Evolutionary conservation across 2,113 vertebrate genomes (phyloP), one percentile per base, ranked within the genome.

Genomic region (Fregetta grallaria): DNA sequence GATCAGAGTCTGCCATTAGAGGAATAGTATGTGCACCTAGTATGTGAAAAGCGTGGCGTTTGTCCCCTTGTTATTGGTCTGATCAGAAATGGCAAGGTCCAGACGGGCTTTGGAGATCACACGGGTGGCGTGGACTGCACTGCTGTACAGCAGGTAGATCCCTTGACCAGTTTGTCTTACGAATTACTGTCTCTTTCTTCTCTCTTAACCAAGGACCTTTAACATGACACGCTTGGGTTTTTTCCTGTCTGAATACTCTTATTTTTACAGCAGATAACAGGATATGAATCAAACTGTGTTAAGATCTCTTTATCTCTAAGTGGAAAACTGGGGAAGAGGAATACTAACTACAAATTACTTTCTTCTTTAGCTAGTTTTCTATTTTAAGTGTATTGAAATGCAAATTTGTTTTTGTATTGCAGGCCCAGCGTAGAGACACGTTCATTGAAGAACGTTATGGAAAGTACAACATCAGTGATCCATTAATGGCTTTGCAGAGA

Each of bases 371-470:
- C 65, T 40, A 4, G 5, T 45, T 72, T 77, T 67, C 67, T 86
- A 10, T 23, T 50, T 23, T 29, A 38, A 27, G 8, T 19, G 0
- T 45, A 42, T 34, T 84, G 68, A 93, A 73, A 55, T 49, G 36
- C 58, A 36, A 8, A 49, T 80, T 58, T 84, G 47, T 13, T 82
- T 40, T 62, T 94, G 75, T 95, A 23, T 95, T 90, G 70, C 94
- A 99, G 99, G 99, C 99, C 50, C 99, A 99, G 92, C 98, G 98
- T 59, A 99, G 99, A 97, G 99, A 99, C 85, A 97, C 98, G 1
- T 99, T 99, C 92, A 98, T 99, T 75, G 99, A 99, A 96, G 99
- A 99, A 73, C 99, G 98, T 83, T 99, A 99, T 97, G 99, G 99
- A 68, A 98, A 98, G 91, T 99, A 99, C 86, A 99, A 99, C 98